Percentiles rank a stretch among this genome's conserved stretches.
Conservation (phyloP, 1,140 invertebrate genomes). For the Bombus affinis region DNA sequence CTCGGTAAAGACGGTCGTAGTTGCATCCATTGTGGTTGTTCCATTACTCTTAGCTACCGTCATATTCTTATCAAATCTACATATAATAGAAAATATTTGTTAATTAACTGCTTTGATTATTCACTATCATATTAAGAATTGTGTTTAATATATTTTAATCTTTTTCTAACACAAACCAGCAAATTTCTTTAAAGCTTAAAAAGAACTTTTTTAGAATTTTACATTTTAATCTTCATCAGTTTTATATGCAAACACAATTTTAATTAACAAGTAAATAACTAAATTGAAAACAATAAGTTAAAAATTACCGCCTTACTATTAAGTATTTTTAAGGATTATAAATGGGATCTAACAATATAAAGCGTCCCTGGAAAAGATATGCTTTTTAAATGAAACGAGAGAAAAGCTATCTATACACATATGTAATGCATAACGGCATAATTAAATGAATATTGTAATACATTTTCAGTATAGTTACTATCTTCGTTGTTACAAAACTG, state of each 20-base stretch:
- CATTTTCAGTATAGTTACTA: too few species aligned
- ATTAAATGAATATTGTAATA: too few species aligned
- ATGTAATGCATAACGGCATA: too few species aligned
- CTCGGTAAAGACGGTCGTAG: background rate
- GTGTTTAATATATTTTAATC: background rate
- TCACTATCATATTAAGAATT: background rate
- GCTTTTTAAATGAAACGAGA: too few species aligned
- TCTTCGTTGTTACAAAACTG: too few species aligned
- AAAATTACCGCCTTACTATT: too few species aligned
- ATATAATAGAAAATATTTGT: background rate
- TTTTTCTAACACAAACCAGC: background rate
- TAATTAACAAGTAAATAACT: background rate
- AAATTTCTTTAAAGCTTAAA: background rate
- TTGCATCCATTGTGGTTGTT: background rate
- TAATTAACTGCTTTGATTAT: background rate
- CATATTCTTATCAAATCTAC: constrained; percentile 37
- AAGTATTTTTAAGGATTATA: background rate
- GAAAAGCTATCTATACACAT: too few species aligned
- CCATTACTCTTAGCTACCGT: constrained; percentile 39
- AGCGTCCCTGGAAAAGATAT: too few species aligned
- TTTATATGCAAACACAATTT: background rate
- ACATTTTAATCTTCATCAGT: too few species aligned
- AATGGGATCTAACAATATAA: background rate
- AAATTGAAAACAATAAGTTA: background rate
- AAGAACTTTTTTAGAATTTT: too few species aligned